These are phyloP conservation scores for Smithornis capensis DNA, from an alignment of 2,113 vertebrate genomes.

Conservation along the genomic window DNA sequence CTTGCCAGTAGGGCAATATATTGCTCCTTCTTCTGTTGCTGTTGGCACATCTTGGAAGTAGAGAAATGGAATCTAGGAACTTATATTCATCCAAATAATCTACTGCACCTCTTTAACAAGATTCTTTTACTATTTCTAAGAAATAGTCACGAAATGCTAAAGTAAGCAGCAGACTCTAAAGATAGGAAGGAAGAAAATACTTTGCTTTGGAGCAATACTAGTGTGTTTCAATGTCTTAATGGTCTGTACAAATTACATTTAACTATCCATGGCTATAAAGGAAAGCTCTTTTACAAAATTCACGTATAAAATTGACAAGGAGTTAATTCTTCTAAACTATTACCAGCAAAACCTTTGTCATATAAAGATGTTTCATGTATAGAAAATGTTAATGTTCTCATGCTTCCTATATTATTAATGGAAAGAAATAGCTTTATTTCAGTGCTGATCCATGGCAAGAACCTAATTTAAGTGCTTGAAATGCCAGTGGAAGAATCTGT, in stretches of 20 bases:
- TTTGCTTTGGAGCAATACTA: background rate
- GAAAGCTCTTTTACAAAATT: background rate
- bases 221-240: background rate
- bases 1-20: background rate
- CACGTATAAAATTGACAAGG: background rate
- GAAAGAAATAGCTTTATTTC: background rate
- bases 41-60: background rate
- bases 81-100: conserved; percentile 12
- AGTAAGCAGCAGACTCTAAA: background rate
- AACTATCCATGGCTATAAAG: background rate
- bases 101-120: background rate
- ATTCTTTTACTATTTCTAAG: conserved; percentile 11
- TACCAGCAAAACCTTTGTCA: background rate
- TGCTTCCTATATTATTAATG: background rate
- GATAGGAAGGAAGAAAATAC: background rate
- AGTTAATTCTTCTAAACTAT: background rate
- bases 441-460: background rate
- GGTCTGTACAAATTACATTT: background rate
- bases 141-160: background rate
- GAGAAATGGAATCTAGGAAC: background rate
- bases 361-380: background rate
- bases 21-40: background rate
- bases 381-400: background rate
- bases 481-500: background rate
- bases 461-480: background rate